These are phyloP conservation scores for Anorthoa munda DNA, from an alignment of 2,888 invertebrate species.

Conservation along the genomic window DNA sequence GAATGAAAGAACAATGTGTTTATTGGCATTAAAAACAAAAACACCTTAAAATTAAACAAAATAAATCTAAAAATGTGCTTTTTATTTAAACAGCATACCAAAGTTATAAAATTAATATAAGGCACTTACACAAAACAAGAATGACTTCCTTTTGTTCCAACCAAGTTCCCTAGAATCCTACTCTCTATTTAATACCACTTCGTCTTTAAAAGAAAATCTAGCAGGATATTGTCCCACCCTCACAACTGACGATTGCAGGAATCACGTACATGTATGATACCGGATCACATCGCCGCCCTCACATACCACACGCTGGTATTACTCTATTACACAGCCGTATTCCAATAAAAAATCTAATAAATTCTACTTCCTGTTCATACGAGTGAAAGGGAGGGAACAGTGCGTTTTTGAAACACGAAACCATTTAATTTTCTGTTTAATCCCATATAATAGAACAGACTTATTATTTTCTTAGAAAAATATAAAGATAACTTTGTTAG, in stretches of 20 bases:
- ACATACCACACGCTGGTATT: conserved; percentile 45
- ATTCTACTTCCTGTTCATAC: conserved; percentile 10
- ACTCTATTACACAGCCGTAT: conserved; percentile 48
- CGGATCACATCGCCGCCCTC: conserved; percentile 36
- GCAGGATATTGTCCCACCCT: conserved; percentile 32
- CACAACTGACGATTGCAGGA: conserved; percentile 20
- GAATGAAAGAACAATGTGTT: no score
- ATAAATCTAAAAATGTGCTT: no score
- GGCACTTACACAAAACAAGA: not conserved
- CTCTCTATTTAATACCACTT: not conserved
- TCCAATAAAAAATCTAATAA: conserved; percentile 47
- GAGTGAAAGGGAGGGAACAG: not conserved
- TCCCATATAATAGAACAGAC: no score
- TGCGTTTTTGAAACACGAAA: not conserved
- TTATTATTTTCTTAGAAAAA: no score
- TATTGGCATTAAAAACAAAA: no score
- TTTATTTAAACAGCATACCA: not conserved
- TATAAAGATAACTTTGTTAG: no score
- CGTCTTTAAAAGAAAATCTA: not conserved
- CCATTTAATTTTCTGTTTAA: not conserved
- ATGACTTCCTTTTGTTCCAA: not conserved
- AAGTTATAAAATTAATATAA: not conserved
- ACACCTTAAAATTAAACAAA: no score
- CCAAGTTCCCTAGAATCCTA: not conserved
- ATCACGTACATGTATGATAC: conserved; percentile 59